A percentile compares a stretch with the other conserved stretches of the same genome.
Evolutionary conservation across 2,797 vertebrate genomes (phyloP).

Genomic region (Myiotriccus ornatus): DNA sequence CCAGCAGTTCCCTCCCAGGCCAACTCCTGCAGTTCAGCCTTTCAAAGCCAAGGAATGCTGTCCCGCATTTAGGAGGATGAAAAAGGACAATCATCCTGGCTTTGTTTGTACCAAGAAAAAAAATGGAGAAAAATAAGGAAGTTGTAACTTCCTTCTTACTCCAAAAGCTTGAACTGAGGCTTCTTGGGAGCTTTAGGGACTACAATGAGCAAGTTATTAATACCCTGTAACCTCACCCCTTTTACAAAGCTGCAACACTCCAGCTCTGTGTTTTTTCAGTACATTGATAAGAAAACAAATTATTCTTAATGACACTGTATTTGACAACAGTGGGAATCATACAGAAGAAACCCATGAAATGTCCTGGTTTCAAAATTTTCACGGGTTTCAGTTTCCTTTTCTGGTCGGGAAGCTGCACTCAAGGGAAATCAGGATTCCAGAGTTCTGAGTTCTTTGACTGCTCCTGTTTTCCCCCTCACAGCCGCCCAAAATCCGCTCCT

Average conservation of each 20-base stretch:
- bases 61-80: not conserved
- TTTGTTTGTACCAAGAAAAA: not conserved
- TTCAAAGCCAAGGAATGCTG: not conserved
- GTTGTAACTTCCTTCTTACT: not conserved
- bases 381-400: not conserved
- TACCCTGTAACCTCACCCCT: not conserved
- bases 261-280: not conserved
- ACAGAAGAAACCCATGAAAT: not conserved
- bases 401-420: not conserved
- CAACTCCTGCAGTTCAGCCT: not conserved
- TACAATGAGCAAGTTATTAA: not conserved
- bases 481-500: slow-evolving; percentile 65
- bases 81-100: not conserved
- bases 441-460: slow-evolving; percentile 71
- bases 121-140: not conserved
- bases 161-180: not conserved
- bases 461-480: not conserved
- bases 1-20: not conserved
- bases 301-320: not conserved
- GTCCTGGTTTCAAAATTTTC: not conserved
- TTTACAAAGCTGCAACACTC: not conserved
- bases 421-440: not conserved
- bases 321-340: not conserved
- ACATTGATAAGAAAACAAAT: not conserved
- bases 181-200: not conserved